Base-by-base conservation (phyloP, 2,797 vertebrate genomes). In the Acanthopagrus latus region DNA sequence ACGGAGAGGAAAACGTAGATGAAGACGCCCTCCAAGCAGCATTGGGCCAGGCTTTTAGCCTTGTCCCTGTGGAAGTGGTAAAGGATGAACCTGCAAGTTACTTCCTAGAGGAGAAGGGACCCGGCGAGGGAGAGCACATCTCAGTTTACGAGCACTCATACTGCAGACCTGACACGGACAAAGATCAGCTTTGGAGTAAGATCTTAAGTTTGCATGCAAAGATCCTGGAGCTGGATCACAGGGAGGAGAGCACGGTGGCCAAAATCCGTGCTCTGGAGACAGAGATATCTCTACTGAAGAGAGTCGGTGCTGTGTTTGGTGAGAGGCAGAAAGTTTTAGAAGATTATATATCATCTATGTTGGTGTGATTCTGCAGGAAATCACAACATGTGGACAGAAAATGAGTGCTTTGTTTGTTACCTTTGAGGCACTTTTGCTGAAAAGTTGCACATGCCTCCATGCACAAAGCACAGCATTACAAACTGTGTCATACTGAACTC, bases 291-390 rank as follows among this genome's bases (percentile, higher is more conserved):
- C 91, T 95, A 54, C 6, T 97, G 65, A 96, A 95, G 81, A 94
- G 93, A 78, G 95, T 96, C 62, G 94, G 94, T 3, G 76, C 94
- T 43, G 89, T 95, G 85, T 96, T 95, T 83, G 96, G 96, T 91
- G 96, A 96, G 79, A 97, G 96, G 68, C 92, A 96, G 59, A 96
- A 95, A 60, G 87, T 94, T 21, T 93, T 96, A 82, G 95, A 96
- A 86, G 95, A 95, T 50, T 95, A 89, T 64, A 96, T 96, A 64
- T 95, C 95, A 70, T 94, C 94, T 1, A 90, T 94, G 23, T 73
- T 91, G 62, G 23, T 91, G 47, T 93, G 71, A 90, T 57, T 62
- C 47, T 38, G 3, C 21, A 25, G 25, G 21, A 14, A n/a, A 38
- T n/a, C 7, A 12, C 21, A 29, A n/a, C 7, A 13, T n/a, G 17